Evolutionary conservation across 2,797 vertebrate genomes (phyloP), one percentile per base, ranked within the genome.

Genomic region (Smutsia gigantea): DNA sequence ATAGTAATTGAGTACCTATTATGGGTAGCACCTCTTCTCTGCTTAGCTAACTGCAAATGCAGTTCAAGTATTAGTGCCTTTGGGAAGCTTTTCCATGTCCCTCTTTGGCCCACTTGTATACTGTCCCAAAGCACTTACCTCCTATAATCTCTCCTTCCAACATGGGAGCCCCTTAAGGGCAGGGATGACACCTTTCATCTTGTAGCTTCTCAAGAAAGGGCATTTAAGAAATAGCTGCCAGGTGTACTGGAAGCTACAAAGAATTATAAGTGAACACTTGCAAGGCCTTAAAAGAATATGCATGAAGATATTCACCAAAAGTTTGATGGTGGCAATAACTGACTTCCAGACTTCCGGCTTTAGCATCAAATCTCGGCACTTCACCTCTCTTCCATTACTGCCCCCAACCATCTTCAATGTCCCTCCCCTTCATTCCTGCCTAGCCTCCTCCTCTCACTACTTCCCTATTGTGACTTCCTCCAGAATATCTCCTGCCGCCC

Each of bases 41-140:
- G 46, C 63, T 92, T 90, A 69, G 34, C 72, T 82, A 66, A 74
- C 69, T 92, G 81, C 95, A 84, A 83, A 74, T 78, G 23, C 42
- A 94, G 63, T 93, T 96, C 27, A 75, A 51, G 37, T 83, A 49
- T 81, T 90, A 86, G 42, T 10, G 12, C 13, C 61, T 77, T 79
- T 83, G 74, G n/a, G 64, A 94, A 92, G 13, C 14, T 94, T 95
- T 92, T 75, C 42, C 39, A 21, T 39, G 46, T 37, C 14, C 55
- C 4, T 37, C 15, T 90, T 89, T 90, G 53, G 34, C 19, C 19
- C 71, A 9, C 39, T 37, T 83, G 29, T 13, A 37, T 55, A 63
- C n/a, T 68, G 75, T 7, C 49, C 8, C 27, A 85, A 31, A 69
- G 25, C 42, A 66, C 27, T 82, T 63, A 66, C 13, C 23, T 90